Base-by-base conservation (phyloP, 1,140 invertebrate species). In the Homalodisca vitripennis region DNA sequence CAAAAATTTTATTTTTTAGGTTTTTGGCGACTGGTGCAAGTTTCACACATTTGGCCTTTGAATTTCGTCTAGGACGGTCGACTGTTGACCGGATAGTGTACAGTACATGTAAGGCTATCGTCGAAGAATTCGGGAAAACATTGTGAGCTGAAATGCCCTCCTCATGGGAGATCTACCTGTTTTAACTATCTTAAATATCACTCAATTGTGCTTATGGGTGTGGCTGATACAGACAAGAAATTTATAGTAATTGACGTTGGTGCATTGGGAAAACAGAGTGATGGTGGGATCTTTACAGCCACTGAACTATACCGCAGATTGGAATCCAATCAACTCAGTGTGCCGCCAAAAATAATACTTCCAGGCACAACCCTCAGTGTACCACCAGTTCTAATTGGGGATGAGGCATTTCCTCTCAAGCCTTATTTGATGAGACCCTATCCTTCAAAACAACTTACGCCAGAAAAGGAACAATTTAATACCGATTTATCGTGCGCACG, bases 401-500 rank as follows among this genome's bases (percentile, higher is more conserved):
- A 76, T 72, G 72, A 73, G 51, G 74, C 73, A 34, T 76, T 73
- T 63, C 67, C 67, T 22, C 67, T 75, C 6, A 68, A 53, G 47
- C n/a, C 48, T 13, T 57, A 69, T 67, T 12, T 71, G 34, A 68
- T 73, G 70, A 51, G 67, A 46, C 66, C 60, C 20, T 73, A 60
- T 65, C 55, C 30, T 1, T 22, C 30, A 69, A 69, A 47, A 68
- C 74, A 78, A 72, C 70, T 80, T 17, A 70, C 69, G 47, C 68
- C 72, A 55, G 69, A 71, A 69, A 65, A 79, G 77, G 68, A 75
- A 57, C 70, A 79, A 53, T 82, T 78, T 69, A 81, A 82, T 66
- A 75, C 80, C 71, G 64, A 74, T 10, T 31, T 81, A 17, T 80
- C 76, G 47, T 71, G 77, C 57, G 77, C 78, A 30, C 70, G 66